Conservation (phyloP, 1,140 invertebrate genomes). For the Mylabris phalerata region DNA sequence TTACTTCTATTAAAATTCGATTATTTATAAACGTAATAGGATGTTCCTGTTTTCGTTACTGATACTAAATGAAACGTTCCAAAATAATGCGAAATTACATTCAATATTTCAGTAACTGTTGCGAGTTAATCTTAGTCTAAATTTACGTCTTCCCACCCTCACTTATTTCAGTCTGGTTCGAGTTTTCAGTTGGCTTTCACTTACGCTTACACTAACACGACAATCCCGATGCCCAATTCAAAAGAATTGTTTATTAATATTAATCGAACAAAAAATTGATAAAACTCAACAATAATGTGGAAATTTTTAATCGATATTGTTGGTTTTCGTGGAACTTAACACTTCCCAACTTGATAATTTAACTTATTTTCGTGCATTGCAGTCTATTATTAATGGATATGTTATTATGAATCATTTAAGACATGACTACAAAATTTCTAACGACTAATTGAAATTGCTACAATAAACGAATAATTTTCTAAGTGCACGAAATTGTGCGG, state of each 20-base stretch:
- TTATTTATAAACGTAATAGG: not conserved
- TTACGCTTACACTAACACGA: not conserved
- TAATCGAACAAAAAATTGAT: no score
- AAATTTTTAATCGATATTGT: not conserved
- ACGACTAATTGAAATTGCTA: not conserved
- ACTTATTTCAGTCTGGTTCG: slow-evolving; percentile 12
- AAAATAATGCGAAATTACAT: slow-evolving; percentile 25
- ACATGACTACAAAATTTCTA: not conserved
- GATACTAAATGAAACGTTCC: slow-evolving; percentile 16
- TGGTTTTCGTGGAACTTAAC: not conserved
- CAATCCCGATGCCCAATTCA: no score
- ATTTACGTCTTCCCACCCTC: slow-evolving; percentile 25
- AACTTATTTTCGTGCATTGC: not conserved
- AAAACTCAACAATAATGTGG: no score
- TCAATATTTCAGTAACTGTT: slow-evolving; percentile 25
- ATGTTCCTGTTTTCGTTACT: slow-evolving; percentile 12
- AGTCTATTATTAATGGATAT: not conserved
- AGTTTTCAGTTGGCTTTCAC: slow-evolving; percentile 17
- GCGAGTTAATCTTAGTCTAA: slow-evolving; percentile 23
- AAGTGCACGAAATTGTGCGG: no score
- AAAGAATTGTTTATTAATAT: no score
- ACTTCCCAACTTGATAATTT: not conserved
- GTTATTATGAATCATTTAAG: not conserved
- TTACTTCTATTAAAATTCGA: no score
- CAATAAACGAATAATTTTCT: not conserved